Base-by-base conservation (phyloP, 2,888 invertebrate species). In the Oegoconia quadripuncta region DNA sequence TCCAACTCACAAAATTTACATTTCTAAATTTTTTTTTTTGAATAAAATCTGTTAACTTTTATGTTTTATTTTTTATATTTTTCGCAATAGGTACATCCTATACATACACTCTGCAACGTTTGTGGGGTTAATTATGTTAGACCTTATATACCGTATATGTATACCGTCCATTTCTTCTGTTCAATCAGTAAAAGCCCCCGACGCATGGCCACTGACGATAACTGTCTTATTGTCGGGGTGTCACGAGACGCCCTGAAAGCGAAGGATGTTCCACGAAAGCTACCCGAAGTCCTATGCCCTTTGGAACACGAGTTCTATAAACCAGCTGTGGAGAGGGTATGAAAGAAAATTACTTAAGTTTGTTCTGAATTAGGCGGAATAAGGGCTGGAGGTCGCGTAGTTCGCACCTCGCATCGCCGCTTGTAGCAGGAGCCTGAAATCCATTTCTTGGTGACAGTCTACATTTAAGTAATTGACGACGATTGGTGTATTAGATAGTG, bases 221-320 rank as follows among this genome's bases (percentile, higher is more conserved):
- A 82, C 45, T 86, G 86, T 26, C 55, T 86, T 1, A 80, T 87
- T 3, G 78, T 83, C 1, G 86, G 84, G 0, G 20, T 81, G 3
- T 62, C 69, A 3, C 64, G 86, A 0, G 80, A 84, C 42, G 46
- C 75, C 0, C 55, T 86, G 18, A 77, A 71, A 25, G 48, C 74
- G 0, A 64, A 49, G 25, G 67, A 74, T 0, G 55, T 40, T 0
- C 68, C 70, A 0, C 51, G 55, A 0, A 49, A 48, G 11, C 41
- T 48, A 5, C 74, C 80, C 0, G 86, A 86, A 22, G 41, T 72
- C 1, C 66, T 87, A 1, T 86, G 87, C 36, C 78, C 83, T 0
- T 26, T 78, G 2, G 37, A 64, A 4, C 63, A 63, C 9, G 83
- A 86, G 45, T 79, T 64, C 46, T 86, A 86, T 49, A 84, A 82